Evolutionary conservation across 2,113 vertebrate genomes (phyloP).

Genomic region (Vimba vimba): DNA sequence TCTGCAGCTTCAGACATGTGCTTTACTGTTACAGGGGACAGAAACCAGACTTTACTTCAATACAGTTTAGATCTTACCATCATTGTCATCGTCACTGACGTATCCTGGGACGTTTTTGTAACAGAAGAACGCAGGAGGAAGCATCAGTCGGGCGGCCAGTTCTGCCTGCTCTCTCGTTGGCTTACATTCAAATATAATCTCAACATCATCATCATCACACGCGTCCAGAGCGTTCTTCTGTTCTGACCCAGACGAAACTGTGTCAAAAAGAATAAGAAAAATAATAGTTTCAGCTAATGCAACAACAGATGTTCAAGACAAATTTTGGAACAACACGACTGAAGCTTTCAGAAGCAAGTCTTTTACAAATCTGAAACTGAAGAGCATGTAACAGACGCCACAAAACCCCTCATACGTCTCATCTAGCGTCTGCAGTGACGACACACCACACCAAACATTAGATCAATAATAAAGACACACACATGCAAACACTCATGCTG

Average conservation of each 20-base stretch:
- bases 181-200: constrained; percentile 85
- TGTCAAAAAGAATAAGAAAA: neutral
- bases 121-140: constrained; percentile 94
- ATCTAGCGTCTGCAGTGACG: neutral
- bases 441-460: neutral
- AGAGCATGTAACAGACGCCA: neutral
- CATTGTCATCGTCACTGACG: constrained; percentile 78
- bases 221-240: neutral
- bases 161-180: constrained; percentile 86
- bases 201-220: constrained; percentile 56
- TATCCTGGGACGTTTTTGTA: constrained; percentile 93
- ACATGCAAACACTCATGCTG: constrained; percentile 2
- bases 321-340: neutral
- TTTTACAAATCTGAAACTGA: too few relatives aligned
- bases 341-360: neutral
- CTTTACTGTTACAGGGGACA: neutral
- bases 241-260: neutral
- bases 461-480: neutral
- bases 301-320: neutral
- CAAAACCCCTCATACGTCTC: neutral
- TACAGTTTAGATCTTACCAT: constrained; percentile 78
- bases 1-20: too few relatives aligned
- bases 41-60: neutral
- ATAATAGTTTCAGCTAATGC: neutral
- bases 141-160: constrained; percentile 82